A percentile compares a stretch with the other conserved stretches of the same genome.
Conservation (phyloP, 1,140 invertebrate species). For the Diploscapter pachys region DNA sequence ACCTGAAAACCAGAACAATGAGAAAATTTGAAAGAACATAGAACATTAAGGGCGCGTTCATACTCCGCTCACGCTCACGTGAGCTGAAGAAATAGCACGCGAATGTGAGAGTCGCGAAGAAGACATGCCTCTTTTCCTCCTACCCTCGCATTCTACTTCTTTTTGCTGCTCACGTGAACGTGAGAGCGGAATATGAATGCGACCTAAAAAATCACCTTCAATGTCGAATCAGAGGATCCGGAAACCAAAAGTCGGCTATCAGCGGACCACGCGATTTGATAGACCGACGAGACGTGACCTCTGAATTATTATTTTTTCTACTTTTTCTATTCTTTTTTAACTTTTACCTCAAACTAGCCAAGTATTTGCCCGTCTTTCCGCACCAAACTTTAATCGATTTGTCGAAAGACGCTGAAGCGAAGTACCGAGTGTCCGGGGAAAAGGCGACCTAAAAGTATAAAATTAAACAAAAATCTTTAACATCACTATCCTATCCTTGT, state of each 20-base stretch:
- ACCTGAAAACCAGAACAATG: background rate
- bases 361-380: constrained; percentile 77
- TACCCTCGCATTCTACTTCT: constrained; percentile 67
- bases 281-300: constrained; percentile 93
- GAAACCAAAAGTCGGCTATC: constrained; percentile 90
- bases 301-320: constrained; percentile 58
- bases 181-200: too few relatives aligned
- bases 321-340: too few relatives aligned
- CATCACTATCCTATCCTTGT: background rate
- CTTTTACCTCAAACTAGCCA: constrained; percentile 70
- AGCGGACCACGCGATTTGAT: constrained; percentile 93
- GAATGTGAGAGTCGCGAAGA: too few relatives aligned
- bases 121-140: background rate
- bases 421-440: constrained; percentile 84
- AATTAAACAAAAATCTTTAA: background rate
- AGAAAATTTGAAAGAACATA: background rate
- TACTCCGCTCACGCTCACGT: too few relatives aligned
- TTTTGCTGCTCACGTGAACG: too few relatives aligned
- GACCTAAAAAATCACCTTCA: constrained; percentile 70
- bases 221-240: constrained; percentile 92
- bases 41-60: background rate
- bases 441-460: constrained; percentile 90
- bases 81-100: too few relatives aligned
- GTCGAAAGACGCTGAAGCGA: constrained; percentile 97
- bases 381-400: constrained; percentile 97